Percentiles rank a stretch among this genome's conserved stretches.
Evolutionary conservation across 2,113 vertebrate genomes (phyloP).

Genomic region (Crotophaga sulcirostris): DNA sequence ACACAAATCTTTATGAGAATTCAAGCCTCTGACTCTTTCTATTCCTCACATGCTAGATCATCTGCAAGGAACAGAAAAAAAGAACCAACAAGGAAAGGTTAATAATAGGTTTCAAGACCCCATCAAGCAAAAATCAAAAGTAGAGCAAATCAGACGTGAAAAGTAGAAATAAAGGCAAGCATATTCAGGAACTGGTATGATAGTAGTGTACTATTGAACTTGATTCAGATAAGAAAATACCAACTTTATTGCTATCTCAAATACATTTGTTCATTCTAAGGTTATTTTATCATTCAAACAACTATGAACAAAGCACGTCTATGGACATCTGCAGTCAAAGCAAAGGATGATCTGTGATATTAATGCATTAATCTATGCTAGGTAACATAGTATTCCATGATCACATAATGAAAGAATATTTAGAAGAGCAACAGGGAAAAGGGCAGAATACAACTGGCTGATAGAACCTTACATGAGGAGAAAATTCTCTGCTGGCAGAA

Average conservation of each 20-base stretch:
- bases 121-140: neutral
- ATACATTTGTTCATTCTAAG: neutral
- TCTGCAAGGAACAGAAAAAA: constrained; percentile 6
- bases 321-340: neutral
- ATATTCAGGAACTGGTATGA: neutral
- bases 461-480: neutral
- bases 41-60: neutral
- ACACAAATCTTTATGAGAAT: neutral
- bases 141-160: neutral
- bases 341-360: neutral
- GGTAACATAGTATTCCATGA: neutral
- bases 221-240: neutral
- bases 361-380: neutral
- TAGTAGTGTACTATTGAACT: neutral
- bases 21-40: neutral
- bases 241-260: neutral
- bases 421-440: neutral
- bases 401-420: neutral
- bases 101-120: neutral
- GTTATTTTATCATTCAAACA: neutral
- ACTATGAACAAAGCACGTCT: neutral
- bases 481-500: constrained; percentile 19
- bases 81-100: neutral
- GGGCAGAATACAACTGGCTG: neutral
- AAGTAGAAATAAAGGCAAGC: neutral